Evolutionary conservation across 53 echinoderm and acorn worm species (phyloP).

Genomic region (Mesocentrotus franciscanus): DNA sequence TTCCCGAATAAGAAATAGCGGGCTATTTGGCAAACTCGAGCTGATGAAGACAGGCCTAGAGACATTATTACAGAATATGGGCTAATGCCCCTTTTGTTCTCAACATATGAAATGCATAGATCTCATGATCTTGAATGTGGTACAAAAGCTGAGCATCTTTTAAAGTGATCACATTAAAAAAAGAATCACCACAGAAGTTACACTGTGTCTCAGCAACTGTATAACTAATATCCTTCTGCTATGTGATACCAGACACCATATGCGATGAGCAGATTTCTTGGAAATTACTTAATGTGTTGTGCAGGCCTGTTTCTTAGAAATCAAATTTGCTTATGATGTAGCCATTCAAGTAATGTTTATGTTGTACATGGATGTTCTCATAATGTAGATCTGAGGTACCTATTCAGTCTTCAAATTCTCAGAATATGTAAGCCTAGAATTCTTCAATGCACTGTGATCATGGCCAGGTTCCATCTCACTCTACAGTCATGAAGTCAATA

Average conservation of each 20-base stretch:
- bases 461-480: not conserved
- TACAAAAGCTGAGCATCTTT: not conserved
- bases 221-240: conserved; percentile 12
- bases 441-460: not conserved
- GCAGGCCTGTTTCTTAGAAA: not conserved
- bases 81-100: too few species aligned
- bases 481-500: not conserved
- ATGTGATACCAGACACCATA: conserved; percentile 26
- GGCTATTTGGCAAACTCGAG: too few species aligned
- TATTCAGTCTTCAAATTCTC: not conserved
- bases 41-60: too few species aligned
- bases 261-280: not conserved
- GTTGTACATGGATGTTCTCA: not conserved
- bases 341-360: not conserved
- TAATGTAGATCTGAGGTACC: not conserved
- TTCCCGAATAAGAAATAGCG: too few species aligned
- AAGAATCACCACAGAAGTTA: not conserved
- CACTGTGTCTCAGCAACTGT: not conserved
- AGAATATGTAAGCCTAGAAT: not conserved
- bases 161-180: not conserved
- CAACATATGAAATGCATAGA: not conserved
- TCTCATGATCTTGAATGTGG: not conserved
- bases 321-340: not conserved
- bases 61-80: too few species aligned
- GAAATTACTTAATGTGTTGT: conserved; percentile 14